Evolutionary conservation across 2,113 vertebrate species (phyloP).

Genomic region (Atherinomorus stipes): DNA sequence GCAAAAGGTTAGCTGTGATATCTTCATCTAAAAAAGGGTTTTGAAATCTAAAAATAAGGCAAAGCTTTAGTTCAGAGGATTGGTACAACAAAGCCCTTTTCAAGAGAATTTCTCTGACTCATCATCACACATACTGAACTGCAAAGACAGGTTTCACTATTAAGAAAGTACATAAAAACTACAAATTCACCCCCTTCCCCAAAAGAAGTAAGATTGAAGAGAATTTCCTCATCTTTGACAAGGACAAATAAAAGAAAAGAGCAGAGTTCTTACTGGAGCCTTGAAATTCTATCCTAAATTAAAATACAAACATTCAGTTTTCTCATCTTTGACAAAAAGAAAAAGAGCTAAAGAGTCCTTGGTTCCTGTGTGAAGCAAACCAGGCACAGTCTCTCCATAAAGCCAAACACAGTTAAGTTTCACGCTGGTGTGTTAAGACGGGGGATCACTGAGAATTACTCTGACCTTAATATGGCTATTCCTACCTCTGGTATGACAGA

Average conservation of each 20-base stretch:
- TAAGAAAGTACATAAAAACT: constrained; percentile 41
- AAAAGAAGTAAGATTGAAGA: constrained; percentile 27
- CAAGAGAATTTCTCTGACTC: constrained; percentile 43
- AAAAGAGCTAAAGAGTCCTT: constrained; percentile 13
- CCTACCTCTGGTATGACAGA: constrained; percentile 80
- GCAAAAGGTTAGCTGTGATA: constrained; percentile 63
- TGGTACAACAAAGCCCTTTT: constrained; percentile 71
- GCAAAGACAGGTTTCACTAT: constrained; percentile 20
- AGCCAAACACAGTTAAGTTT: constrained; percentile 62
- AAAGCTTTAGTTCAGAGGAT: constrained; percentile 62
- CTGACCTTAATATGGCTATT: constrained; percentile 86
- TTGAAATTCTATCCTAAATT: background rate
- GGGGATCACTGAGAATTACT: constrained; percentile 76
- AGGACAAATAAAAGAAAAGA: constrained; percentile 25
- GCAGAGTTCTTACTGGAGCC: constrained; percentile 24
- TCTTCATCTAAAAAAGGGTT: constrained; percentile 36
- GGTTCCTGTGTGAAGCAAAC: constrained; percentile 40
- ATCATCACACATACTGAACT: constrained; percentile 30
- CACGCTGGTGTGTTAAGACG: constrained; percentile 82
- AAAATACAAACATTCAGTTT: constrained; percentile 16
- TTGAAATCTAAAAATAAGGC: constrained; percentile 58
- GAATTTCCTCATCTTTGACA: constrained; percentile 60
- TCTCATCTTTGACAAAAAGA: constrained; percentile 55
- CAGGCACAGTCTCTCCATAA: constrained; percentile 64
- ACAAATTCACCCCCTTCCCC: constrained; percentile 2